A percentile compares a stretch with the other conserved stretches of the same genome.
phyloP scores from a whole-genome alignment of 2,113 vertebrate species.

The Etheostoma spectabile region DNA sequence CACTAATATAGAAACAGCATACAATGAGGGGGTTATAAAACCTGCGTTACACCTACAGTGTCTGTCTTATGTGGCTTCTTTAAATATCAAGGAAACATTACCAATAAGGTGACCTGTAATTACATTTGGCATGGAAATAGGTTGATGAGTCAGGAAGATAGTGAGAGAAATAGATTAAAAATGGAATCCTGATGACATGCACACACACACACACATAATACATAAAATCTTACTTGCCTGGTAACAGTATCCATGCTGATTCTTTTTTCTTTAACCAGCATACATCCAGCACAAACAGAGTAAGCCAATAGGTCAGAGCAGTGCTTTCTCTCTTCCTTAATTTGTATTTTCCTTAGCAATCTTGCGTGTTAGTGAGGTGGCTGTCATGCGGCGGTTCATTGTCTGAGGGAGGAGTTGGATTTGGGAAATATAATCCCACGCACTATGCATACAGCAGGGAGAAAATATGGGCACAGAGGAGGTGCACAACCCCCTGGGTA shows the following conservation, averaged over 20 bases:
- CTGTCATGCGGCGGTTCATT: slow-evolving; percentile 54
- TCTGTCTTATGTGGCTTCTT: slow-evolving; percentile 51
- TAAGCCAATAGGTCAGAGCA: slow-evolving; percentile 48
- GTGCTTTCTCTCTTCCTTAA: slow-evolving; percentile 34
- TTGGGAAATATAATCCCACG: slow-evolving; percentile 76
- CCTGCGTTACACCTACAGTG: slow-evolving; percentile 34
- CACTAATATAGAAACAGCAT: slow-evolving; percentile 51
- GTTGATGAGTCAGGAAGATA: slow-evolving; percentile 49
- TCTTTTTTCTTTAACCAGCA: slow-evolving; percentile 13
- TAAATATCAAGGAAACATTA: slow-evolving; percentile 67
- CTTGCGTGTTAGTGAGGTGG: slow-evolving; percentile 63
- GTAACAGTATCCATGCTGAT: slow-evolving; percentile 39
- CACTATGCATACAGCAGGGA: slow-evolving; percentile 84
- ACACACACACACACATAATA: slow-evolving; percentile 20
- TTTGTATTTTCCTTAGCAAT: slow-evolving; percentile 63
- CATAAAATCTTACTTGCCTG: slow-evolving; percentile 6
- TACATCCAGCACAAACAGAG: slow-evolving; percentile 41
- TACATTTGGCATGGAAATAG: slow-evolving; percentile 72
- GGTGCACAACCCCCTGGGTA: slow-evolving; percentile 81
- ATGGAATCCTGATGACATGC: slow-evolving; percentile 2
- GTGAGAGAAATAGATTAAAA: slow-evolving; percentile 16
- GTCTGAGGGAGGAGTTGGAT: slow-evolving; percentile 57
- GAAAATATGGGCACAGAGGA: slow-evolving; percentile 82
- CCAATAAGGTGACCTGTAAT: slow-evolving; percentile 75
- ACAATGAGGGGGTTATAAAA: slow-evolving; percentile 68